Conservation (phyloP, 1,140 invertebrate genomes). For the Latrodectus geometricus region DNA sequence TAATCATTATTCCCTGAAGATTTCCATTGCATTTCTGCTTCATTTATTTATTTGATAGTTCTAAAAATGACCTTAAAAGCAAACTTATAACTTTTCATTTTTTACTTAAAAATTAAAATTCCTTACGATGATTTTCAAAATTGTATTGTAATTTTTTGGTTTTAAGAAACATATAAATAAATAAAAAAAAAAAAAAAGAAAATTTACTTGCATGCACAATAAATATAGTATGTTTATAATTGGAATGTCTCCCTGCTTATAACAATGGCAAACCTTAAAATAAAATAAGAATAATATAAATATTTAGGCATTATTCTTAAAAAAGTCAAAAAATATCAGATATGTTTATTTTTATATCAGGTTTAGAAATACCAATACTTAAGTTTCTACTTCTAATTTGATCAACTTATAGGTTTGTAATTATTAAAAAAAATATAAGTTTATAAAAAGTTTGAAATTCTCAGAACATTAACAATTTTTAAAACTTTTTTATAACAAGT, state of each 20-base stretch:
- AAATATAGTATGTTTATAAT: background rate
- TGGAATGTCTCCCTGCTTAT: background rate
- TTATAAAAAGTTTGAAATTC: no score
- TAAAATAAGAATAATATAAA: background rate
- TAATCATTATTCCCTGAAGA: background rate
- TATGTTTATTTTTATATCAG: no score
- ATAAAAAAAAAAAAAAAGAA: no score
- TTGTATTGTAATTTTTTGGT: background rate
- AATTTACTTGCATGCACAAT: background rate
- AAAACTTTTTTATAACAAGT: no score
- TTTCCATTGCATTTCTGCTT: background rate
- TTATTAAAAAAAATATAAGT: no score
- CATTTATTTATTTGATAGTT: background rate
- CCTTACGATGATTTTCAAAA: background rate
- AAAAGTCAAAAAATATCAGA: no score
- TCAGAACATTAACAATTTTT: no score
- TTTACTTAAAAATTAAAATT: background rate
- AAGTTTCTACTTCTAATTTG: no score
- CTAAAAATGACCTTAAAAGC: slow-evolving; percentile 45
- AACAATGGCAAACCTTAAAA: background rate
- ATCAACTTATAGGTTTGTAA: no score
- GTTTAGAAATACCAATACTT: no score
- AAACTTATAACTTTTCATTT: background rate
- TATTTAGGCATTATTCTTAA: background rate
- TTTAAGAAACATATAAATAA: background rate